Evolutionary conservation across 2,797 vertebrate species (phyloP).

Genomic region (Phrynocephalus vlangalii): DNA sequence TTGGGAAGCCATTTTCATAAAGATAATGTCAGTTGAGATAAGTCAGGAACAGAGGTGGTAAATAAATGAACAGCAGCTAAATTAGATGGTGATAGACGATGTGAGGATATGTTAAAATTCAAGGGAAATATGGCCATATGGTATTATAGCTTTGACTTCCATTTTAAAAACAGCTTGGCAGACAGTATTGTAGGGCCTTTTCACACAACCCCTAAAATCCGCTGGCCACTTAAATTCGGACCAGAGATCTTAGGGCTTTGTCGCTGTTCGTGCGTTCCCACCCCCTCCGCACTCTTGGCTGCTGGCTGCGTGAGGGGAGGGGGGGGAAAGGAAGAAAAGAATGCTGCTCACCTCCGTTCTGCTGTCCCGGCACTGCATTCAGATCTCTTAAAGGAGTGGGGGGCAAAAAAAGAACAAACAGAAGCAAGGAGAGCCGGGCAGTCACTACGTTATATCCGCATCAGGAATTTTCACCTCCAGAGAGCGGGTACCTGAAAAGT

Average conservation of each 20-base stretch:
- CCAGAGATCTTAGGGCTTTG: too few relatives aligned
- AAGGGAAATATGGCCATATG: slow-evolving; percentile 18
- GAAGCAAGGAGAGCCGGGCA: too few relatives aligned
- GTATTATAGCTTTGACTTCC: slow-evolving; percentile 38
- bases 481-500: too few relatives aligned
- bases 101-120: slow-evolving; percentile 9
- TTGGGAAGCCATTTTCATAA: slow-evolving; percentile 46
- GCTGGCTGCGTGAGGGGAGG: not conserved
- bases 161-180: slow-evolving; percentile 50
- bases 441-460: too few relatives aligned
- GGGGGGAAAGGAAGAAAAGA: not conserved
- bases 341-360: not conserved
- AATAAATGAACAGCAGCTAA: slow-evolving; percentile 31
- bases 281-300: too few relatives aligned
- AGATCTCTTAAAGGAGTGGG: too few relatives aligned
- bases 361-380: too few relatives aligned
- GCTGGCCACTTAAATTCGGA: too few relatives aligned
- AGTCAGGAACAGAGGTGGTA: slow-evolving; percentile 38
- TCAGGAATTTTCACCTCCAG: too few relatives aligned
- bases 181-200: not conserved
- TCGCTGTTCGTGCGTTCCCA: too few relatives aligned
- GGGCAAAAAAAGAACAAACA: too few relatives aligned
- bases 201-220: too few relatives aligned
- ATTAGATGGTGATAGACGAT: slow-evolving; percentile 35
- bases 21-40: slow-evolving; percentile 21